Percentiles rank a stretch among this genome's conserved stretches.
Conservation (phyloP, 2,113 vertebrate species). For the Aspiorhynchus laticeps region DNA sequence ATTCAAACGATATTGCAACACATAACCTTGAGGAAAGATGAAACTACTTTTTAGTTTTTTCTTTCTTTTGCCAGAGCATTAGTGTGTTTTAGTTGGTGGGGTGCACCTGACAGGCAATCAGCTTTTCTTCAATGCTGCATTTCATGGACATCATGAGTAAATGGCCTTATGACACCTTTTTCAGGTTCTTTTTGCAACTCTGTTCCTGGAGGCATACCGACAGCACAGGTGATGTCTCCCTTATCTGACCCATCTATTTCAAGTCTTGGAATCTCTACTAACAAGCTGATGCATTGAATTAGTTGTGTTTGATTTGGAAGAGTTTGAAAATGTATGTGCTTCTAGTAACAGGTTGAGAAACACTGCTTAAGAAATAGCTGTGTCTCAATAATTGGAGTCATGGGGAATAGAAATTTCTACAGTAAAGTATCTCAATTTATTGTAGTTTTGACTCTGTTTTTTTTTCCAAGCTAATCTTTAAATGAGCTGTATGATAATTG, state of each 20-base stretch:
- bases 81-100: background rate
- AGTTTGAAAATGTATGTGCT: background rate
- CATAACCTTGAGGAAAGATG: background rate
- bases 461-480: background rate
- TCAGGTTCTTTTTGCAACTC: background rate
- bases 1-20: no score
- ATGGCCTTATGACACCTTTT: background rate
- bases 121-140: background rate
- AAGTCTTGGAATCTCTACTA: background rate
- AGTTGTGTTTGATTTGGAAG: background rate
- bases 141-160: background rate
- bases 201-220: background rate
- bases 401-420: background rate
- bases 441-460: background rate
- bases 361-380: background rate
- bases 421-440: background rate
- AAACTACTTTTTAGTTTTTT: background rate
- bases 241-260: background rate
- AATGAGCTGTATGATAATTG: background rate
- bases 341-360: background rate
- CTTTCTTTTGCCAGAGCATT: background rate
- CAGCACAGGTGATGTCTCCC: background rate
- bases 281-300: background rate
- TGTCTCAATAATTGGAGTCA: background rate
- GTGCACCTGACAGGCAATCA: background rate